A percentile compares a stretch with the other conserved stretches of the same genome.
These are phyloP conservation scores for Stomorhina lunata DNA, from an alignment of 2,888 invertebrate genomes.

Conservation along the genomic window DNA sequence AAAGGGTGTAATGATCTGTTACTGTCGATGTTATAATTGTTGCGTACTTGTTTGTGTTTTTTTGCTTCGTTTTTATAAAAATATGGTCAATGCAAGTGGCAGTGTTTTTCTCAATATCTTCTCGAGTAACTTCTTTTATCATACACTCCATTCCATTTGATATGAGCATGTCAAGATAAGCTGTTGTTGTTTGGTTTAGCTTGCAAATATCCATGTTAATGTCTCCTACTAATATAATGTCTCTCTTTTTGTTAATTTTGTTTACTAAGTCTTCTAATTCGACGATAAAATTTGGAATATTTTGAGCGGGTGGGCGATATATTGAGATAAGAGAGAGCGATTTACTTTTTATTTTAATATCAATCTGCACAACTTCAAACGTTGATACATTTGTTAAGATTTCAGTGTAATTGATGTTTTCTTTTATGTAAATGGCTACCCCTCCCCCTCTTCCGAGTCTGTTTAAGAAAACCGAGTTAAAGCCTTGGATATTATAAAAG, in stretches of 20 bases:
- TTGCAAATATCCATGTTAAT: slow-evolving; percentile 31
- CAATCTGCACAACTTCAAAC: not conserved
- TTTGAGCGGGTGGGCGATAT: slow-evolving; percentile 3
- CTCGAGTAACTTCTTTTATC: no score
- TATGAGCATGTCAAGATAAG: no score
- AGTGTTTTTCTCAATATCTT: no score
- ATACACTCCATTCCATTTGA: no score
- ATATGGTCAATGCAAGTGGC: no score
- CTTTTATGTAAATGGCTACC: not conserved
- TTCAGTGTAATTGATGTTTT: not conserved
- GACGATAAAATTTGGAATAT: not conserved
- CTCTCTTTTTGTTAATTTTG: slow-evolving; percentile 2
- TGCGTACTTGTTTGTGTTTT: no score
- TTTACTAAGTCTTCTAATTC: not conserved
- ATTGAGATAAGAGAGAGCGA: not conserved
- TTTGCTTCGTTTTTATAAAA: no score
- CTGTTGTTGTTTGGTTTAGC: no score
- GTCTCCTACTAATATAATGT: slow-evolving; percentile 9
- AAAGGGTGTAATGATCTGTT: no score
- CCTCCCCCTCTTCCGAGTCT: not conserved
- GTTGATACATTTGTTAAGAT: not conserved
- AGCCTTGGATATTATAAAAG: not conserved
- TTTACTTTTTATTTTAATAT: not conserved
- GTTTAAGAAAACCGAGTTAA: not conserved
- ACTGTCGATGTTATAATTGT: no score